These are phyloP conservation scores for Strigamia maritima DNA, from an alignment of 2,888 invertebrate genomes.

Conservation along the genomic window DNA sequence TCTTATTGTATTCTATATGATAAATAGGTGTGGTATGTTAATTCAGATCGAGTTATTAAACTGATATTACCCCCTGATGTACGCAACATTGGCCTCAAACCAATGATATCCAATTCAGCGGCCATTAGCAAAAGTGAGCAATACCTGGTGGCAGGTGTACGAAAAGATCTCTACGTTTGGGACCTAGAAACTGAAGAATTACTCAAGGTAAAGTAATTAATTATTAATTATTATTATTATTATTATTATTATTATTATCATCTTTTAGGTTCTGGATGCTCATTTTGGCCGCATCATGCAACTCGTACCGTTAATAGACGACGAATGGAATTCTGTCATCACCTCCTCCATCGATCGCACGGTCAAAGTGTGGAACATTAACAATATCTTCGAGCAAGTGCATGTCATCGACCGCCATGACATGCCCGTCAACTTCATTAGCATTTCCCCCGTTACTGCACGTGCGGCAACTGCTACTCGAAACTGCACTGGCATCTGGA, in stretches of 20 bases:
- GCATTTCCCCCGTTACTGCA: slow-evolving; percentile 62
- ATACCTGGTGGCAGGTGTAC: slow-evolving; percentile 92
- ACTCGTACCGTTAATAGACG: slow-evolving; percentile 78
- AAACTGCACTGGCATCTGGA: slow-evolving; percentile 93
- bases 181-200: slow-evolving; percentile 73
- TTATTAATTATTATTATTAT: background rate
- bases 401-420: slow-evolving; percentile 94
- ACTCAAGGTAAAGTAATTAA: slow-evolving; percentile 61
- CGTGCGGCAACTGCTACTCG: slow-evolving; percentile 89
- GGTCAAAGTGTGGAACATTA: slow-evolving; percentile 98
- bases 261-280: slow-evolving; percentile 70
- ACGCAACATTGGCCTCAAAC: slow-evolving; percentile 86
- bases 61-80: slow-evolving; percentile 61
- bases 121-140: slow-evolving; percentile 86
- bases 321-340: slow-evolving; percentile 84
- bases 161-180: slow-evolving; percentile 95
- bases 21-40: slow-evolving; percentile 51
- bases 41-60: slow-evolving; percentile 46
- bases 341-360: slow-evolving; percentile 96
- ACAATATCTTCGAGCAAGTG: slow-evolving; percentile 96
- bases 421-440: slow-evolving; percentile 84
- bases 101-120: slow-evolving; percentile 84
- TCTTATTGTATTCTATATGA: too few relatives aligned
- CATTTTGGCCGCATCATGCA: slow-evolving; percentile 96
- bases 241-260: background rate